Conservation (phyloP, 2,113 vertebrate species). For the Rhea pennata region DNA sequence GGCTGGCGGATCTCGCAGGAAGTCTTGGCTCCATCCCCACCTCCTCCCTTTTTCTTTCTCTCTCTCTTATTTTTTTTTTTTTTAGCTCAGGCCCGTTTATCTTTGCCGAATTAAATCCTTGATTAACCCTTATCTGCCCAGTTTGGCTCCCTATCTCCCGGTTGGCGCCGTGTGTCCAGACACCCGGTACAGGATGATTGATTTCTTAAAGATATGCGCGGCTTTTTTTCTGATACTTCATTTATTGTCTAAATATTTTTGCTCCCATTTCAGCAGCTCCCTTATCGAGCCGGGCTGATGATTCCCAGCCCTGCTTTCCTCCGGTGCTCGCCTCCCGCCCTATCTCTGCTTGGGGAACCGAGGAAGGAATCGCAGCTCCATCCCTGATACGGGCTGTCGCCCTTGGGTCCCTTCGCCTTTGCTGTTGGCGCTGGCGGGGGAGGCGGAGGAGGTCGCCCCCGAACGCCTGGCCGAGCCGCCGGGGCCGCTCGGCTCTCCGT, state of each 20-base stretch:
- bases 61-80: background rate
- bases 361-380: constrained; percentile 65
- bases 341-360: constrained; percentile 52
- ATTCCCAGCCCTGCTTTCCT: constrained; percentile 71
- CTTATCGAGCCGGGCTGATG: constrained; percentile 79
- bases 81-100: constrained; percentile 72
- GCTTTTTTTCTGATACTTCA: constrained; percentile 92
- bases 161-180: constrained; percentile 97
- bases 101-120: constrained; percentile 82
- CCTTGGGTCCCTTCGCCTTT: background rate
- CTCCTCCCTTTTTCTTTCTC: background rate
- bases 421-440: background rate
- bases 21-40: background rate
- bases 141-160: constrained; percentile 89
- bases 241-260: constrained; percentile 97
- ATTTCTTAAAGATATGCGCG: constrained; percentile 92
- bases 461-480: background rate
- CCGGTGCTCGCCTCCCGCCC: constrained; percentile 40
- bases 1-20: constrained; percentile 15
- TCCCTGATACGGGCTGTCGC: constrained; percentile 50
- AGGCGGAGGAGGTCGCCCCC: background rate
- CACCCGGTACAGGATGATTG: constrained; percentile 94
- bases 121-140: constrained; percentile 87
- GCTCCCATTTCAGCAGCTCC: constrained; percentile 77
- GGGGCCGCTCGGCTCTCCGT: background rate